phyloP scores from a whole-genome alignment of 2,113 vertebrate genomes.

The Nesogale talazaci region DNA sequence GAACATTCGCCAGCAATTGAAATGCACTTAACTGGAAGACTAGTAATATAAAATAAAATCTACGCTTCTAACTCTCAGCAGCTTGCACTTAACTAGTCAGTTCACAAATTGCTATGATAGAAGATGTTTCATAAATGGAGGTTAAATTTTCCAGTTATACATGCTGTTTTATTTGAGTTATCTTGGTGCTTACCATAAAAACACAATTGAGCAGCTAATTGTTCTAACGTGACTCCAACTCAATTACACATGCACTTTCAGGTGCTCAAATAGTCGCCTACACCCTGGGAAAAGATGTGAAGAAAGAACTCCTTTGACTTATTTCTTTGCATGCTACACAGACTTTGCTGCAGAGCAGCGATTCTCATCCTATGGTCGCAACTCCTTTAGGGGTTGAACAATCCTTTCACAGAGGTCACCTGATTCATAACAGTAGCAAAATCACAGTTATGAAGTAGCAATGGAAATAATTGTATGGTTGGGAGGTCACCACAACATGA shows the following conservation, averaged over 20 bases:
- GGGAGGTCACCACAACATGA: too few species aligned
- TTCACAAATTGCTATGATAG: neutral
- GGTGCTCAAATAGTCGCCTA: neutral
- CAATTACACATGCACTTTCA: neutral
- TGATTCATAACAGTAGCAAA: too few species aligned
- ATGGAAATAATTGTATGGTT: too few species aligned
- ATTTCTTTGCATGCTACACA: neutral
- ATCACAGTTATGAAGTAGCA: too few species aligned
- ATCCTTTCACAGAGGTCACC: too few species aligned
- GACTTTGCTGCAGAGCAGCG: neutral
- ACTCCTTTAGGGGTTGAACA: too few species aligned
- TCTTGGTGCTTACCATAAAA: conserved; percentile 8
- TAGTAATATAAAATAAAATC: neutral
- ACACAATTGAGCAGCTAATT: conserved; percentile 16
- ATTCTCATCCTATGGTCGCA: too few species aligned
- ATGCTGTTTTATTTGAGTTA: neutral
- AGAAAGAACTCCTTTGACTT: neutral
- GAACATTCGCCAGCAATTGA: neutral
- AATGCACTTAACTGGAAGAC: neutral
- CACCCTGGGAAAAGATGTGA: neutral
- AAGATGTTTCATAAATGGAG: neutral
- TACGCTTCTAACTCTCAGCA: neutral
- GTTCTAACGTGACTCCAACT: neutral
- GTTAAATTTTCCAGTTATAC: neutral
- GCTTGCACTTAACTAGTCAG: conserved; percentile 27